A percentile compares a stretch with the other conserved stretches of the same genome.
Conservation (phyloP, 2,888 invertebrate genomes). For the Apotomis turbidana region DNA sequence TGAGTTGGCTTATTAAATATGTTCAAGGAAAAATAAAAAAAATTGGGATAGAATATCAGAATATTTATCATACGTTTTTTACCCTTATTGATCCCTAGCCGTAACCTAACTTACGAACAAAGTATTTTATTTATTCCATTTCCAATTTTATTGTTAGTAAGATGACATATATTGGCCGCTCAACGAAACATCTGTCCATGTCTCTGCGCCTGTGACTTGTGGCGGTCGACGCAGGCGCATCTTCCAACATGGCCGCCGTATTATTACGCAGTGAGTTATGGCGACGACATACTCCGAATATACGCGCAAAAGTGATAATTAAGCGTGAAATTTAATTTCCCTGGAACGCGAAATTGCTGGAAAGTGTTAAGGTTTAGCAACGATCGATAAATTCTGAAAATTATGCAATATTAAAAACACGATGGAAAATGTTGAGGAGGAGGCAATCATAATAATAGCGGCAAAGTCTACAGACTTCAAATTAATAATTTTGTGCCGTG, state of each 20-base stretch:
- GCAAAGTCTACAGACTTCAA: not conserved
- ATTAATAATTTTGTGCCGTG: not conserved
- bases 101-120: too few relatives aligned
- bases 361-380: conserved; percentile 53
- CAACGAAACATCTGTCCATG: too few relatives aligned
- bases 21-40: too few relatives aligned
- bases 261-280: conserved; percentile 79
- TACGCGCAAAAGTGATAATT: conserved; percentile 75
- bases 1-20: too few relatives aligned
- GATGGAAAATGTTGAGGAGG: conserved; percentile 17
- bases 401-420: conserved; percentile 33
- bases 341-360: conserved; percentile 58
- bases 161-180: too few relatives aligned
- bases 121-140: too few relatives aligned
- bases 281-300: conserved; percentile 70
- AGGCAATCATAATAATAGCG: conserved; percentile 29
- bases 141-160: too few relatives aligned
- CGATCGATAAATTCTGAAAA: conserved; percentile 34
- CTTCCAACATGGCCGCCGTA: conserved; percentile 65
- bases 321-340: conserved; percentile 76
- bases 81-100: too few relatives aligned
- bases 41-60: too few relatives aligned
- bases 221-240: conserved; percentile 64
- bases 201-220: conserved; percentile 45
- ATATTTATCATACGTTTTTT: too few relatives aligned